Percentiles rank a stretch among this genome's conserved stretches.
Conservation (phyloP, 1,140 invertebrate genomes). For the Aporrectodea caliginosa region DNA sequence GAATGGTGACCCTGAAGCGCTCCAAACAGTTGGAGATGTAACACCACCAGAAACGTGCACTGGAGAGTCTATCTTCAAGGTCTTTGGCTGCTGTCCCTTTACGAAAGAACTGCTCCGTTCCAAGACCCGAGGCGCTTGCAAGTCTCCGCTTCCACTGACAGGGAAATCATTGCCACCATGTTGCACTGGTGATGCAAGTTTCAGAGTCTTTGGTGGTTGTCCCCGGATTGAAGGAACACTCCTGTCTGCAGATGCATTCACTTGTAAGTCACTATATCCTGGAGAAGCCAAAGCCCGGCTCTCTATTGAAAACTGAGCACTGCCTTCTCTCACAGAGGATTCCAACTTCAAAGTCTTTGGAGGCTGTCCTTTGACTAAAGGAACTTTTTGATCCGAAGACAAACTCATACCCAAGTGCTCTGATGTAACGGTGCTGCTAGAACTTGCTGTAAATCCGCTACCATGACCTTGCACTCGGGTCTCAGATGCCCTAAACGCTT, state of each 20-base stretch:
- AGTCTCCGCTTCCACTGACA: background rate
- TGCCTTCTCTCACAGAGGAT: background rate
- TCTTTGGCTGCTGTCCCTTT: background rate
- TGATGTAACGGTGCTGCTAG: too few relatives aligned
- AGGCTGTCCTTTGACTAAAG: background rate
- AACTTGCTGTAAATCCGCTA: too few relatives aligned
- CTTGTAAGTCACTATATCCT: background rate
- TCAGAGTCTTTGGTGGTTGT: background rate
- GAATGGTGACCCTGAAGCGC: too few relatives aligned
- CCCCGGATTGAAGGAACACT: background rate
- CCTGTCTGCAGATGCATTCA: background rate
- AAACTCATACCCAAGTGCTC: too few relatives aligned
- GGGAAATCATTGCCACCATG: too few relatives aligned
- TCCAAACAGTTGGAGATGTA: too few relatives aligned
- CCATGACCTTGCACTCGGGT: too few relatives aligned
- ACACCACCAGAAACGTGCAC: too few relatives aligned
- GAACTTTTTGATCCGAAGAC: background rate
- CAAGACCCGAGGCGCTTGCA: background rate
- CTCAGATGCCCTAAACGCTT: too few relatives aligned
- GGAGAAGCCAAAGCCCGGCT: too few relatives aligned
- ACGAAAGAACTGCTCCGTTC: background rate
- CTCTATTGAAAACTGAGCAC: background rate
- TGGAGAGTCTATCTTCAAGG: background rate
- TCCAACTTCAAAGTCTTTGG: background rate
- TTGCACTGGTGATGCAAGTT: background rate